Base-by-base conservation (phyloP, 1,140 invertebrate species). In the Spodoptera frugiperda region DNA sequence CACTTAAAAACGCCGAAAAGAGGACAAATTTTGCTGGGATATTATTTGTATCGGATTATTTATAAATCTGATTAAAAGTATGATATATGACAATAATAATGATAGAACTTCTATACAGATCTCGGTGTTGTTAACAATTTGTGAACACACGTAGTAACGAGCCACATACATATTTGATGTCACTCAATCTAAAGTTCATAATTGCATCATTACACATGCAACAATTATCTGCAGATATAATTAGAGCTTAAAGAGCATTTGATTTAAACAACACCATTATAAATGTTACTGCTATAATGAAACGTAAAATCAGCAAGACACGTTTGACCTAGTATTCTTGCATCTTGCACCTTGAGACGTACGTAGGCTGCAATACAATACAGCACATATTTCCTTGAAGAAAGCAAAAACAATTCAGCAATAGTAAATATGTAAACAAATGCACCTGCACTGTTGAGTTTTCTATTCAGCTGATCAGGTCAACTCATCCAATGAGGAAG, bases 361-460 rank as follows among this genome's bases (percentile, higher is more conserved):
- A 53, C 46, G 46, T 54, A 21, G 25, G 55, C 51, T 21, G 21
- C 25, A 48, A 25, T 59, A 54, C 54, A 73, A 59, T 15, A 30
- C 44, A 46, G 46, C 55, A 74, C 17, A 30, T 33, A 21, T 39
- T 63, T 75, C 39, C 71, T 46, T 61, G 19, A 73, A 61, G 71
- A 59, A 73, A 73, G 71, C 54, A 49, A 73, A 73, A 73, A 73
- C 71, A 73, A 55, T 30, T 73, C 68, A 73, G 44, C 55, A 75
- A 53, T 53, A 54, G 44, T 77, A 77, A 77, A 71, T 71, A 77
- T 59, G 75, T 77, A 77, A 77, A 77, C 76, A 77, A 87, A 86
- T 90, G 90, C 89, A 93, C 91, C 90, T 92, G 91, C 81, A 81
- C 84, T 84, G 85, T 80, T 77, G 87, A 84, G 82, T 78, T 84